Base-by-base conservation (phyloP, 2,797 vertebrate genomes). In the Thaleichthys pacificus region DNA sequence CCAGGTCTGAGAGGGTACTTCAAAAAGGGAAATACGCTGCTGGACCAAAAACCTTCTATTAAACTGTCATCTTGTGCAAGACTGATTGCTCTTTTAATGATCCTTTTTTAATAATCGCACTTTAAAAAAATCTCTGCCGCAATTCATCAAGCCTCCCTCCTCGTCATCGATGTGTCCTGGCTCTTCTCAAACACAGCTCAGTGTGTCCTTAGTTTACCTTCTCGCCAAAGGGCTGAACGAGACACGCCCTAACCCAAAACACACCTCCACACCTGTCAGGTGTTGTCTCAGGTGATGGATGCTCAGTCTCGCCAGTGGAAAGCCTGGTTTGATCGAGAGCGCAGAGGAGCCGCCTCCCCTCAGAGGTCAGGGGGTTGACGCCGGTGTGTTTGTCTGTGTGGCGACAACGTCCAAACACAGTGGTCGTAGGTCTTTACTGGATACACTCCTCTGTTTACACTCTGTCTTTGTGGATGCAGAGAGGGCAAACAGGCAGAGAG, bases 341-440 rank as follows among this genome's bases (percentile, higher is more conserved):
- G 70, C 66, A 47, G 42, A 47, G 11, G 67, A 62, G 70, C 71
- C 69, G 74, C 70, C 75, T 71, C 15, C 60, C 14, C 2, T 66
- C 35, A 75, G 81, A 83, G 82, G 76, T 75, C 80, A 83, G n/a
- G 17, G 63, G 60, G 77, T 81, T 12, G 80, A 78, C 70, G 80
- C 74, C 72, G 79, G 74, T 68, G 70, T 61, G 63, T 51, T 47
- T 24, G 24, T 72, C 22, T 65, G 64, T 74, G 73, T 71, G 62
- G 47, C 51, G 51, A 60, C 51, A 24, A 38, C 24, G 28, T 68
- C 28, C 26, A 32, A 49, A 68, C 65, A 35, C 58, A 30, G 49
- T 6, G 49, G 61, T 64, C 5, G 32, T 17, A 30, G 6, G 22
- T 70, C 67, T 75, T 76, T 56, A 35, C 51, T 51, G 49, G 32